Base-by-base conservation (phyloP, 2,888 invertebrate species). In the Metellina segmentata region DNA sequence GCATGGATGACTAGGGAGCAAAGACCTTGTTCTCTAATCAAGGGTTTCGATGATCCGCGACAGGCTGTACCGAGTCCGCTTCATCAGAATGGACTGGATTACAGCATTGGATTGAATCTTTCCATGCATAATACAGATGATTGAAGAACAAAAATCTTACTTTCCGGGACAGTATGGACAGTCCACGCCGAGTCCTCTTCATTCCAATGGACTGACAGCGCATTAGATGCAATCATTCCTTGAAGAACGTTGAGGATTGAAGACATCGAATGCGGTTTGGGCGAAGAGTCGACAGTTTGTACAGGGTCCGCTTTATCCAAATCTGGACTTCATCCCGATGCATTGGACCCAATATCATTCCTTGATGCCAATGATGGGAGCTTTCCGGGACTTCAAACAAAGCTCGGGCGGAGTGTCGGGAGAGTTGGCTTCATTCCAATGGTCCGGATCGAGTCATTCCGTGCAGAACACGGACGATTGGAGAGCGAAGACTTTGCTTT, bases 391-490 rank as follows among this genome's bases (percentile, higher is more conserved):
- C 87, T 61, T 90, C 85, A 19, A 92, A 83, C 7, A 93, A 49
- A 19, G 81, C 75, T 74, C 93, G 91, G 9, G 93, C 93, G 72
- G 93, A 93, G 19, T 93, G 89, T 34, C 93, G 83, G 53, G 85
- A 86, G 48, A 93, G 72, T 86, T 81, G 79, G 90, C 79, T 81
- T 85, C 69, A 93, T 86, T 11, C 93, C 93, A 8, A 93, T 81
- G 11, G 85, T 53, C 70, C 4, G 85, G 77, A 7, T 93, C 92
- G 34, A 34, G 7, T 87, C 52, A 93, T 88, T 93, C 93, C 19
- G 93, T 93, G 61, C 93, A 93, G 53, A 93, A 93, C 6, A 93
- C 93, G 11, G 93, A 93, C 0, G 93, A 91, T 13, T 93, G 93
- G 5, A 93, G 51, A 20, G 93, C 93, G 71, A 93, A 93, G 16